These are phyloP conservation scores for Nymphicus hollandicus DNA, from an alignment of 2,113 vertebrate species.

Conservation along the genomic window DNA sequence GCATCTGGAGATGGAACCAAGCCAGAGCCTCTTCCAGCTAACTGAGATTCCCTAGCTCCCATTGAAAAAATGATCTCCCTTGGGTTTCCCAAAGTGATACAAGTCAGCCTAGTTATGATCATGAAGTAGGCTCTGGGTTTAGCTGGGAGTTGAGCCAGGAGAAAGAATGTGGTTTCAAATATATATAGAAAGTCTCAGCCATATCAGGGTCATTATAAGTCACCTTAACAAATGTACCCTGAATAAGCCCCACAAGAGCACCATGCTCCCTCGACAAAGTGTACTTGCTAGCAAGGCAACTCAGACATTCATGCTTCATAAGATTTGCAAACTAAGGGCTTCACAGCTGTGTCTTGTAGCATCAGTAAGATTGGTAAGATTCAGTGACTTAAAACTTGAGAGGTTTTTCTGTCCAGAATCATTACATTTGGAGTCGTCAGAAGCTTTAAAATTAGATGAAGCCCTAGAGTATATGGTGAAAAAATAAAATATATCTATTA, in stretches of 20 bases:
- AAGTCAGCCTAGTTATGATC: background rate
- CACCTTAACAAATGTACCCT: background rate
- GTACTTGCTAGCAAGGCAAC: background rate
- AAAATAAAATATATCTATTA: background rate
- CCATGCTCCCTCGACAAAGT: background rate
- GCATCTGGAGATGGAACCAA: background rate
- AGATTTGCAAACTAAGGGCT: background rate
- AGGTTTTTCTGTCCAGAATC: background rate
- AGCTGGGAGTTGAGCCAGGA: background rate
- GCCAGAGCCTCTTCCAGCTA: background rate
- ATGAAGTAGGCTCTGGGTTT: background rate
- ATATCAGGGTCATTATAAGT: background rate
- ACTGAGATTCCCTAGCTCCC: background rate
- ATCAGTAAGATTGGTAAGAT: background rate
- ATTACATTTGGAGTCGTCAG: background rate
- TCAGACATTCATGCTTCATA: background rate
- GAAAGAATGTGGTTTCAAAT: background rate
- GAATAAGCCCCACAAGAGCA: background rate
- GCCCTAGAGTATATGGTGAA: background rate
- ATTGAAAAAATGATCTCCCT: background rate
- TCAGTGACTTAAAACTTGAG: background rate
- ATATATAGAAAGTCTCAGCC: background rate
- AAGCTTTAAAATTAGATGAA: background rate
- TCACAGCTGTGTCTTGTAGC: background rate
- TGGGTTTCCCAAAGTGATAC: background rate